Evolutionary conservation across 53 echinoderm and acorn worm genomes (phyloP), one percentile per base, ranked within the genome.

Genomic region (Henricia sp.): DNA sequence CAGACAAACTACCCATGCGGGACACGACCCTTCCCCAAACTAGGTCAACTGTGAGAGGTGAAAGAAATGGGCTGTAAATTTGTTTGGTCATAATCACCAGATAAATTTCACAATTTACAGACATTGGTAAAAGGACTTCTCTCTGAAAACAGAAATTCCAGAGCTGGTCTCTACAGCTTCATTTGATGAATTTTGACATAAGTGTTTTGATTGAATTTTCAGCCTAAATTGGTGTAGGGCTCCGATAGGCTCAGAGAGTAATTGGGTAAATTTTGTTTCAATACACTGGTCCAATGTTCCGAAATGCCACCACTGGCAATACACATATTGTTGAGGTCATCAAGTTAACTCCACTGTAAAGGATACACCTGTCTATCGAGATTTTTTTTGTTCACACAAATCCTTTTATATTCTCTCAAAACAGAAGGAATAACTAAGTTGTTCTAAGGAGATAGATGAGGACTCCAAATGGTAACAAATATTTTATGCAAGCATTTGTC

Each of bases 61-160:
- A 76, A 76, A 58, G 76, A 59, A 76, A 76, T 39, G 76, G 76
- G 57, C 38, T 57, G 76, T 76, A 76, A 76, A 76, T 76, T 59
- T 57, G 57, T 58, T 56, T 51, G n/a, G 25, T 10, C 13, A n/a
- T 67, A 67, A 67, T 59, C 57, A 42, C 57, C 28, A 21, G 57
- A 37, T 38, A n/a, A 76, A 42, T 76, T 76, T 76, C 56, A 40
- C 39, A 28, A 76, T 58, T 76, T 58, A 58, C 41, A 34, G 30
- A 24, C 24, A 13, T 14, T 33, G 72, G 6, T 4, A 9, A 51
- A 33, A 30, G 1, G 37, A 1, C n/a, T n/a, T n/a, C n/a, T n/a
- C n/a, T n/a, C n/a, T n/a, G n/a, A n/a, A n/a, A 17, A 58, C 26
- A 3, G 25, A 67, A 67, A 38, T 38, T 38, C 37, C 67, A 38